Conservation (phyloP, 1,140 invertebrate genomes). For the Palaemon carinicauda region DNA sequence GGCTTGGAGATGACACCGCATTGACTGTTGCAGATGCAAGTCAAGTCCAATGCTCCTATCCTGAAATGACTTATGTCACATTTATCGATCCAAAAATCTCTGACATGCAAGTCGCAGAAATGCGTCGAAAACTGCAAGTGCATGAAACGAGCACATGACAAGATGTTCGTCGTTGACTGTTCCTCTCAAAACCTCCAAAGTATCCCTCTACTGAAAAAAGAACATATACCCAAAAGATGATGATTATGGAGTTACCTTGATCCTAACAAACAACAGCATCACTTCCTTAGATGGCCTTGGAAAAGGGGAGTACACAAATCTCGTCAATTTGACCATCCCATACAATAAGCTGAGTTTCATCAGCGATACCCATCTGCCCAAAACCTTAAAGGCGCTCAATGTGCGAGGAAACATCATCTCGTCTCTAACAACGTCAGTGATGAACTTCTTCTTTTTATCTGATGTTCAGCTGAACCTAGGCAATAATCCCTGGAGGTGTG, state of each 20-base stretch:
- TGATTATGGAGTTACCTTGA: conserved; percentile 61
- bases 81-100: conserved; percentile 61
- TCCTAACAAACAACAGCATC: conserved; percentile 60
- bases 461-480: conserved; percentile 67
- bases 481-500: conserved; percentile 73
- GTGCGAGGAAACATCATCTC: conserved; percentile 69
- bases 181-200: conserved; percentile 63
- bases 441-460: conserved; percentile 60
- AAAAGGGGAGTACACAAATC: conserved; percentile 34
- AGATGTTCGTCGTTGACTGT: conserved; percentile 68
- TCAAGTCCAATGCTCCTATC: not conserved
- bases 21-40: conserved; percentile 59
- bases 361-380: conserved; percentile 61
- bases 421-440: not conserved
- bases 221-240: not conserved
- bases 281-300: conserved; percentile 42
- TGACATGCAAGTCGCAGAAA: conserved; percentile 65
- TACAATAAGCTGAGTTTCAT: conserved; percentile 67
- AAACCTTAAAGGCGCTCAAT: conserved; percentile 65
- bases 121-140: conserved; percentile 5
- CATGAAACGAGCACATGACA: not conserved
- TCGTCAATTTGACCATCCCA: conserved; percentile 66
- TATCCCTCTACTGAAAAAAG: conserved; percentile 62
- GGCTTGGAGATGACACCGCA: conserved; percentile 61
- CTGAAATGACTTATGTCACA: conserved; percentile 60